phyloP scores from a whole-genome alignment of 1,140 invertebrate species.

The Schlechtendalia chinensis region DNA sequence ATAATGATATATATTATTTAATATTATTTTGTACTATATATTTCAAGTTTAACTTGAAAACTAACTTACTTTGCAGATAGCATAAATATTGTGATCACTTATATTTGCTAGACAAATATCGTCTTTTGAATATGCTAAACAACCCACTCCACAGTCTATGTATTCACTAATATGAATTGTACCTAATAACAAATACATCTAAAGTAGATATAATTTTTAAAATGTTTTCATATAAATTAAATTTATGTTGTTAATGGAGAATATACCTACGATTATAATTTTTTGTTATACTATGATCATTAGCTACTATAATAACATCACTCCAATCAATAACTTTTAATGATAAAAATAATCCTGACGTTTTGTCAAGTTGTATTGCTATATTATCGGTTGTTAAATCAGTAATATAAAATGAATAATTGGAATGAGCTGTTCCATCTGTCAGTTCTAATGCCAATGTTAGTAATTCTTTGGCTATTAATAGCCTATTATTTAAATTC shows the following conservation, averaged over 20 bases:
- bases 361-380: slow-evolving; percentile 5
- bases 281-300: not conserved
- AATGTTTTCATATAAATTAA: not conserved
- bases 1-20: no score
- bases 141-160: not conserved
- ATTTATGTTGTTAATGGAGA: not conserved
- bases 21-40: no score
- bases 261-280: slow-evolving; percentile 1
- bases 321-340: slow-evolving; percentile 42
- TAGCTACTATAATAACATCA: slow-evolving; percentile 15
- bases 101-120: slow-evolving; percentile 1
- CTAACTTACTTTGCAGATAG: slow-evolving; percentile 30
- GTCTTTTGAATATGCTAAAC: slow-evolving; percentile 36
- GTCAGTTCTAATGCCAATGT: slow-evolving; percentile 27
- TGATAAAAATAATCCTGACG: not conserved
- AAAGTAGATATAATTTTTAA: not conserved
- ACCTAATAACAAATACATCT: not conserved
- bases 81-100: slow-evolving; percentile 36
- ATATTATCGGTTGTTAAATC: slow-evolving; percentile 45
- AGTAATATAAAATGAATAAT: slow-evolving; percentile 38
- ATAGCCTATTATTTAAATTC: slow-evolving; percentile 7
- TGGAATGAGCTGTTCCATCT: slow-evolving; percentile 27
- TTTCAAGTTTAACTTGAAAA: no score
- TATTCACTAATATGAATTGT: slow-evolving; percentile 3
- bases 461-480: slow-evolving; percentile 15